Percentiles rank a stretch among this genome's conserved stretches.
These are phyloP conservation scores for Andrena praecox DNA, from an alignment of 2,888 invertebrate genomes.

Conservation along the genomic window DNA sequence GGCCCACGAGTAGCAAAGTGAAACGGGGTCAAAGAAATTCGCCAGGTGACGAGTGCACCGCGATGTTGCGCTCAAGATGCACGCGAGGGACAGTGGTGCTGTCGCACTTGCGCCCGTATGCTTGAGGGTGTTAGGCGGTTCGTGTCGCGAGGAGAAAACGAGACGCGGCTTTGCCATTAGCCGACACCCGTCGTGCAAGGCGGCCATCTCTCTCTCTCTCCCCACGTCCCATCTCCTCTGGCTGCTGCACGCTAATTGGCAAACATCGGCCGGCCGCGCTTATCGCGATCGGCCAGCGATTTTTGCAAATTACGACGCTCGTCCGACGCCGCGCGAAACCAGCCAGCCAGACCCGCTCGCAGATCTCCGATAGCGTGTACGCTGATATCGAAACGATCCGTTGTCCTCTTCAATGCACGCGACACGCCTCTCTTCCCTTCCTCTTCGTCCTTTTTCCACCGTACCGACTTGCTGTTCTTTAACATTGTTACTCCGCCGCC, in stretches of 20 bases:
- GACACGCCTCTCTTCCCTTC: conserved; percentile 50
- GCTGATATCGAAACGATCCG: conserved; percentile 73
- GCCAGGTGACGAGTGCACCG: conserved; percentile 18
- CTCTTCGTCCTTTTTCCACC: neutral
- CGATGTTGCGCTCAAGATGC: conserved; percentile 23
- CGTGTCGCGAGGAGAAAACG: conserved; percentile 68
- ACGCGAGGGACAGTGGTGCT: conserved; percentile 28
- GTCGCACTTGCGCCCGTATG: conserved; percentile 55
- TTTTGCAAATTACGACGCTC: conserved; percentile 80
- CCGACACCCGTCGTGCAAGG: conserved; percentile 68
- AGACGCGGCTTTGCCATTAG: conserved; percentile 70
- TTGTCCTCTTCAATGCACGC: conserved; percentile 51
- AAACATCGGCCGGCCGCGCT: conserved; percentile 75
- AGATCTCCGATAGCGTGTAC: conserved; percentile 76
- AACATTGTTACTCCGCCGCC: neutral
- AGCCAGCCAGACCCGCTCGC: conserved; percentile 60
- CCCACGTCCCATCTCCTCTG: conserved; percentile 18
- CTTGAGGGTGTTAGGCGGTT: conserved; percentile 58
- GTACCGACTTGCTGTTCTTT: conserved; percentile 12
- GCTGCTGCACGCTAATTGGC: conserved; percentile 75
- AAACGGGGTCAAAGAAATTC: conserved; percentile 23
- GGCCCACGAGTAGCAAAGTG: neutral
- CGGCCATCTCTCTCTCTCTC: conserved; percentile 15
- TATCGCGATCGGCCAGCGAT: conserved; percentile 80
- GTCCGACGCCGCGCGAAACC: conserved; percentile 59